Conservation (phyloP, 1,140 invertebrate genomes). For the Oryctes rhinoceros region DNA sequence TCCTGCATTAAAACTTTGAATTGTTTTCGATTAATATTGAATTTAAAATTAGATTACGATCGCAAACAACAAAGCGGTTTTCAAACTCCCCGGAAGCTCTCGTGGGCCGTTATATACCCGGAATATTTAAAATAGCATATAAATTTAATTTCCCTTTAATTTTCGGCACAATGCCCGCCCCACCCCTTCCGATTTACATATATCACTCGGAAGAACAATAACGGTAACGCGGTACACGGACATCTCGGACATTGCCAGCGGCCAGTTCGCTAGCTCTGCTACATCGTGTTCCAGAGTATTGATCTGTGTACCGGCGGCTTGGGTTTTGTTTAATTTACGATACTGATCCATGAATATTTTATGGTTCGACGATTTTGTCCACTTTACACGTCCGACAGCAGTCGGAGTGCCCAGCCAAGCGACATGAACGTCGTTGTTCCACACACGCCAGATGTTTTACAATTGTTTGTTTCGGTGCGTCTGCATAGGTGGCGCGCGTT, state of each 20-base stretch:
- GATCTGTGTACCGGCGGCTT: neutral
- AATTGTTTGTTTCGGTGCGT: neutral
- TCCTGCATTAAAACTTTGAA: neutral
- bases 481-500: neutral
- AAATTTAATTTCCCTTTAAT: slow-evolving; percentile 12
- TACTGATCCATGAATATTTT: slow-evolving; percentile 6
- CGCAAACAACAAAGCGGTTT: neutral
- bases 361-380: slow-evolving; percentile 12
- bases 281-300: neutral
- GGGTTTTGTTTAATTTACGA: slow-evolving; percentile 11
- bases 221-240: neutral
- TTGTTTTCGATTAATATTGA: neutral
- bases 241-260: slow-evolving; percentile 2
- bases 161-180: neutral
- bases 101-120: neutral
- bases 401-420: neutral
- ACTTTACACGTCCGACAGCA: neutral
- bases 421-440: neutral
- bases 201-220: slow-evolving; percentile 7
- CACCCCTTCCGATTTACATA: slow-evolving; percentile 5
- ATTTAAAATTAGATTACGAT: neutral
- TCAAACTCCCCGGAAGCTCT: neutral
- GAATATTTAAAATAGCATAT: neutral
- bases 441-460: slow-evolving; percentile 21
- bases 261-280: neutral